phyloP scores from a whole-genome alignment of 2,888 invertebrate genomes.

The Diarsia brunnea region DNA sequence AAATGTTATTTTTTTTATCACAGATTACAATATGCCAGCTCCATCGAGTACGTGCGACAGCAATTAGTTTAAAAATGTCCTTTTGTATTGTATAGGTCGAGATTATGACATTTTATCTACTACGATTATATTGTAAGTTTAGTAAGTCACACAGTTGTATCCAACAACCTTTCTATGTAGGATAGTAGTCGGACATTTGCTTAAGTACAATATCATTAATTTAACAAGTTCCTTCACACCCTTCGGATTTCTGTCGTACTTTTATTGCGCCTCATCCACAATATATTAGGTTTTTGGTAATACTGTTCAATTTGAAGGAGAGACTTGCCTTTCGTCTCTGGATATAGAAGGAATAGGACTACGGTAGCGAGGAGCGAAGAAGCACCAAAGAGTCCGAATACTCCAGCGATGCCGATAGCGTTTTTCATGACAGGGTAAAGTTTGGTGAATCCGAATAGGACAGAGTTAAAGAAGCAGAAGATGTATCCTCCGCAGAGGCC shows the following conservation, averaged over 20 bases:
- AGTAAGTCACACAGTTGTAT: slow-evolving; percentile 20
- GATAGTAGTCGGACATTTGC: slow-evolving; percentile 29
- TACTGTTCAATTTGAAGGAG: slow-evolving; percentile 95
- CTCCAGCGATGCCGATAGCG: slow-evolving; percentile 92
- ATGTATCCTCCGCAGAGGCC: slow-evolving; percentile 94
- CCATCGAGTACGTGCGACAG: slow-evolving; percentile 16
- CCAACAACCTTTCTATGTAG: slow-evolving; percentile 11
- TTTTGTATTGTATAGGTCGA: slow-evolving; percentile 25
- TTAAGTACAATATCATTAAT: slow-evolving; percentile 60
- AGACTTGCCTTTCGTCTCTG: slow-evolving; percentile 94
- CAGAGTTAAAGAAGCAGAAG: slow-evolving; percentile 93
- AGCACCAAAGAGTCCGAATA: slow-evolving; percentile 93
- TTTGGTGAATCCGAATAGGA: slow-evolving; percentile 93
- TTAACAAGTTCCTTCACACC: slow-evolving; percentile 73
- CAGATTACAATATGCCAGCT: slow-evolving; percentile 41
- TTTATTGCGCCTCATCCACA: slow-evolving; percentile 91
- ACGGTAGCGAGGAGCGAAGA: slow-evolving; percentile 92
- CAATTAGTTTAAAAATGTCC: slow-evolving; percentile 20
- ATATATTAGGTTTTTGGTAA: slow-evolving; percentile 92
- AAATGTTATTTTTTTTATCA: slow-evolving; percentile 57
- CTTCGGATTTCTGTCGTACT: slow-evolving; percentile 72
- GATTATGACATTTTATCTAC: slow-evolving; percentile 38
- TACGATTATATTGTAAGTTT: slow-evolving; percentile 24
- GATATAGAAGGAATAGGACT: slow-evolving; percentile 92
- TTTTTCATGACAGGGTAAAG: slow-evolving; percentile 92